These are phyloP conservation scores for Solen grandis DNA, from an alignment of 1,140 invertebrate genomes.

Conservation along the genomic window DNA sequence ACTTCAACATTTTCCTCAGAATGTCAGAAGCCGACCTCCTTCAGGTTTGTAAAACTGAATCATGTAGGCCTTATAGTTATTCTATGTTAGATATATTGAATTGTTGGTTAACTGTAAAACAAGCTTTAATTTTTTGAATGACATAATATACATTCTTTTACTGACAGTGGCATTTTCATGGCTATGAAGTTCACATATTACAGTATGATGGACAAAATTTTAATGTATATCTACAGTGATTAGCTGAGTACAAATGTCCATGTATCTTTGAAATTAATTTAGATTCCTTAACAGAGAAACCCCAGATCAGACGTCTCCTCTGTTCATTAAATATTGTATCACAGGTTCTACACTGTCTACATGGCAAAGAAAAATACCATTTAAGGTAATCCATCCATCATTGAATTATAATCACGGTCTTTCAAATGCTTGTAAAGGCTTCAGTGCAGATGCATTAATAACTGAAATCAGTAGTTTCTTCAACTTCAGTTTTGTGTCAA, in stretches of 20 bases:
- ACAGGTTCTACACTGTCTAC: too few relatives aligned
- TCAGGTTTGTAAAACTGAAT: constrained; percentile 71
- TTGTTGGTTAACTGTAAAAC: neutral
- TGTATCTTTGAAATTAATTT: too few relatives aligned
- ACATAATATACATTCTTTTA: too few relatives aligned
- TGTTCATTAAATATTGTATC: too few relatives aligned
- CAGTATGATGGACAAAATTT: neutral
- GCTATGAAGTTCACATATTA: neutral
- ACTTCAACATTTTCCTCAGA: constrained; percentile 77
- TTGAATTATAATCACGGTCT: neutral
- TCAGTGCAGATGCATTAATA: neutral
- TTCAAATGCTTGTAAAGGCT: neutral
- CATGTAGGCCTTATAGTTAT: neutral
- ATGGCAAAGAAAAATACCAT: too few relatives aligned
- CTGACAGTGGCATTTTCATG: too few relatives aligned
- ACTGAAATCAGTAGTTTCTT: neutral
- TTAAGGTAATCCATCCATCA: too few relatives aligned
- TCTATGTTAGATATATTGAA: neutral
- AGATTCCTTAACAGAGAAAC: too few relatives aligned
- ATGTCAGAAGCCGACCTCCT: constrained; percentile 81
- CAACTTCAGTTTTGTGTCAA: neutral
- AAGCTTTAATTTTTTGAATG: neutral
- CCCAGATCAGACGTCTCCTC: too few relatives aligned
- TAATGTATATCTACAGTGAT: neutral
- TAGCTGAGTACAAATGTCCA: too few relatives aligned